Conservation (phyloP, 1,140 invertebrate species). For the Homalodisca vitripennis region DNA sequence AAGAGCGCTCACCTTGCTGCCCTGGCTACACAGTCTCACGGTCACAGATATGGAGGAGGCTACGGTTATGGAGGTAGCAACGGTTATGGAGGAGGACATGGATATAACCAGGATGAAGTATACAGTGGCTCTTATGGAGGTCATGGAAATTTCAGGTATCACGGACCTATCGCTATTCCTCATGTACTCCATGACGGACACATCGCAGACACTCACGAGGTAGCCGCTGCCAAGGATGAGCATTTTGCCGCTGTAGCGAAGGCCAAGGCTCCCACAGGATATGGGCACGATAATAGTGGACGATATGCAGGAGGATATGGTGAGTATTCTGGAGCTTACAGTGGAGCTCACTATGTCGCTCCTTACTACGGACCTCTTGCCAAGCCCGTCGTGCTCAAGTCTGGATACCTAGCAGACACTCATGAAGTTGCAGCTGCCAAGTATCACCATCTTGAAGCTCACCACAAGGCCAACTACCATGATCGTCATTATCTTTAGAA, state of each 20-base stretch:
- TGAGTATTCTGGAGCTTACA: slow-evolving; percentile 15
- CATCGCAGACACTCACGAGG: slow-evolving; percentile 36
- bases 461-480: no score
- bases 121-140: no score
- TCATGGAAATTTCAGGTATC: slow-evolving; percentile 8
- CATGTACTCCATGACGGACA: slow-evolving; percentile 7
- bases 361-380: slow-evolving; percentile 26
- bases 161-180: background rate
- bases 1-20: slow-evolving; percentile 38
- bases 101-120: no score
- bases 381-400: slow-evolving; percentile 26
- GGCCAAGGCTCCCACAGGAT: slow-evolving; percentile 31
- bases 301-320: background rate
- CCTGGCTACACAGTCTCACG: slow-evolving; percentile 15
- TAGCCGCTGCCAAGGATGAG: slow-evolving; percentile 39
- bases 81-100: background rate
- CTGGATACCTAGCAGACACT: slow-evolving; percentile 34
- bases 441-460: slow-evolving; percentile 33
- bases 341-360: background rate
- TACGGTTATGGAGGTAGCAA: background rate
- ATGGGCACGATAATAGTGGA: background rate
- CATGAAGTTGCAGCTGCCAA: slow-evolving; percentile 39
- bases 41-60: slow-evolving; percentile 14
- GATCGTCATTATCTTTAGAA: no score
- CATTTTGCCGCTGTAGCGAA: slow-evolving; percentile 30